Evolutionary conservation across 2,113 vertebrate genomes (phyloP).

Genomic region (Ictidomys tridecemlineatus): DNA sequence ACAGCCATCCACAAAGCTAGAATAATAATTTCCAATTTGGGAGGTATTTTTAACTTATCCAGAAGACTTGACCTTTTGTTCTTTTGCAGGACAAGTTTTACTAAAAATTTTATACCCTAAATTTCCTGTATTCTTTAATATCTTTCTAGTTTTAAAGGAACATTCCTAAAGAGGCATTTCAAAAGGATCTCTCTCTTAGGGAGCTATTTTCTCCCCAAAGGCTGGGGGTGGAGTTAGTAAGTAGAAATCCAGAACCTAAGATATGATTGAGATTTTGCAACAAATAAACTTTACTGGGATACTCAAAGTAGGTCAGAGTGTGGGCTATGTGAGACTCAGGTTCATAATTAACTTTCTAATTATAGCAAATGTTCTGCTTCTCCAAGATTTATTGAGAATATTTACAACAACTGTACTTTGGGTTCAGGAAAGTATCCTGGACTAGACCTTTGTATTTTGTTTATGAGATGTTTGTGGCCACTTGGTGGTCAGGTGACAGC

Average conservation of each 20-base stretch:
- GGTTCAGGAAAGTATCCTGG: conserved; percentile 3
- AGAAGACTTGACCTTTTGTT: not conserved
- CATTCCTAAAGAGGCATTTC: not conserved
- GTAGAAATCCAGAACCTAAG: conserved; percentile 37
- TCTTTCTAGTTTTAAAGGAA: not conserved
- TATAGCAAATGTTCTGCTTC: conserved; percentile 26
- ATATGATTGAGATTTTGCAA: conserved; percentile 39
- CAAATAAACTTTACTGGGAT: not conserved
- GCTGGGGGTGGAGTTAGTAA: not conserved
- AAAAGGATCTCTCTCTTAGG: not conserved
- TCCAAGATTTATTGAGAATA: conserved; percentile 2
- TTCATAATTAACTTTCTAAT: conserved; percentile 60
- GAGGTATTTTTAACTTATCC: not conserved
- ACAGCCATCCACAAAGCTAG: not conserved
- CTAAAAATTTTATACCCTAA: conserved; percentile 1
- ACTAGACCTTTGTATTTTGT: conserved; percentile 57
- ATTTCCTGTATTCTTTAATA: not conserved
- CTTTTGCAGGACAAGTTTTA: not conserved
- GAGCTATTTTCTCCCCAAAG: not conserved
- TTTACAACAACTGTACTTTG: conserved; percentile 43
- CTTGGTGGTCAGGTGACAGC: conserved; percentile 11
- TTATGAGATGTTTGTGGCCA: conserved; percentile 51
- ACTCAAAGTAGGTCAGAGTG: conserved; percentile 43
- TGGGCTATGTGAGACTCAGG: not conserved
- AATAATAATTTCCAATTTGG: conserved; percentile 33